Evolutionary conservation across 2,113 vertebrate species (phyloP).

Genomic region (Setophaga petechia): DNA sequence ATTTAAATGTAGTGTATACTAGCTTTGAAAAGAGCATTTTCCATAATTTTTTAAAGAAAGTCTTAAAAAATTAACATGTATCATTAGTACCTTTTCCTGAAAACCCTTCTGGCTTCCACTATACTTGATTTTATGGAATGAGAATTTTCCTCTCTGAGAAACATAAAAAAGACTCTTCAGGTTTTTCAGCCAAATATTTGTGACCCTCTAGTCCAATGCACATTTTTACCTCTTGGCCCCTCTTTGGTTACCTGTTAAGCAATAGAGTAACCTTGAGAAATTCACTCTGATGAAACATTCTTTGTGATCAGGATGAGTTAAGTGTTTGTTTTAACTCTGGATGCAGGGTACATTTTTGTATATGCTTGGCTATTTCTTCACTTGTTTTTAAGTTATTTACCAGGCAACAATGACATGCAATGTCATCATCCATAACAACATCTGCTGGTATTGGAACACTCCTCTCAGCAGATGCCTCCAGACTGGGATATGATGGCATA

Average conservation of each 20-base stretch:
- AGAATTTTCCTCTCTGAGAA: background rate
- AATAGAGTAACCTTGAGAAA: background rate
- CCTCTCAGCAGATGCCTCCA: background rate
- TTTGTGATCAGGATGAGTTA: background rate
- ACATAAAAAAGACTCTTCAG: background rate
- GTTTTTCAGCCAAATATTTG: background rate
- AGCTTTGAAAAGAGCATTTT: background rate
- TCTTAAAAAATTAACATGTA: background rate
- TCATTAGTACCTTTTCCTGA: background rate
- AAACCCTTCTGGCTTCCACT: background rate
- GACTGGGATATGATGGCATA: background rate
- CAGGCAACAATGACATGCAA: rapidly evolving
- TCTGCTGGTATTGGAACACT: background rate
- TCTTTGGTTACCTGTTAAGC: background rate
- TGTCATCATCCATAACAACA: background rate
- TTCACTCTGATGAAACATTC: background rate
- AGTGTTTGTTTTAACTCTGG: background rate
- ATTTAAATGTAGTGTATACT: background rate
- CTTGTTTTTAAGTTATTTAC: background rate
- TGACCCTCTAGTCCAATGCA: background rate
- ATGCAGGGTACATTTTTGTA: background rate
- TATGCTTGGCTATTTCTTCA: background rate
- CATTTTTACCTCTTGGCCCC: background rate
- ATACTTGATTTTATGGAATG: background rate
- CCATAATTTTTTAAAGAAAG: background rate